A percentile compares a stretch with the other conserved stretches of the same genome.
Evolutionary conservation across 2,797 vertebrate species (phyloP).

Genomic region (Lates japonicus): DNA sequence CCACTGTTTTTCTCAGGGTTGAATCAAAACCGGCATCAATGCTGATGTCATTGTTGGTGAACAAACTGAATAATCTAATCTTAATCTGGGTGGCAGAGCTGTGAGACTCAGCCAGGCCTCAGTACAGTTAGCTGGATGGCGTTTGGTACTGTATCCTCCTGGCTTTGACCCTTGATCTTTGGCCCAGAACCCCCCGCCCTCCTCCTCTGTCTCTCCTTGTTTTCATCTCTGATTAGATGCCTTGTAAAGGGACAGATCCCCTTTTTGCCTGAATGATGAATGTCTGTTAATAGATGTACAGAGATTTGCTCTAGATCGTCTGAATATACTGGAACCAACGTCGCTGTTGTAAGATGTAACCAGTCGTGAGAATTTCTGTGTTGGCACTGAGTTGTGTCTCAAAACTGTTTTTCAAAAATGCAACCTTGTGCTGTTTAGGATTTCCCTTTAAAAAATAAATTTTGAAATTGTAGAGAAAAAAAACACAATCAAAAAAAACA

Average conservation of each 20-base stretch:
- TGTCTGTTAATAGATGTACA: constrained; percentile 80
- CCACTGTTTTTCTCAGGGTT: constrained; percentile 84
- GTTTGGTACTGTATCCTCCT: constrained; percentile 53
- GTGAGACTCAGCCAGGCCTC: constrained; percentile 42
- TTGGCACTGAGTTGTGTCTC: constrained; percentile 50
- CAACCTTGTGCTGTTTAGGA: constrained; percentile 45
- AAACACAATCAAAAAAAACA: constrained; percentile 17
- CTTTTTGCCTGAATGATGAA: constrained; percentile 68
- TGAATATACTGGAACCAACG: constrained; percentile 68
- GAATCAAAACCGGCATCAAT: constrained; percentile 71
- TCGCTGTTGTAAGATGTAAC: constrained; percentile 42
- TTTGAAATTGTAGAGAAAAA: constrained; percentile 46
- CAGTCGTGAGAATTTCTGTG: constrained; percentile 51
- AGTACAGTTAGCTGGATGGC: constrained; percentile 35
- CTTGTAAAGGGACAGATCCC: constrained; percentile 68
- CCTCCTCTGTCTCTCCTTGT: constrained; percentile 1
- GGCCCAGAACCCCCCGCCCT: constrained; percentile 16
- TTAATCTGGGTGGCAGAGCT: constrained; percentile 44
- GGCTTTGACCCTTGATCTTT: constrained; percentile 50
- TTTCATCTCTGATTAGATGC: constrained; percentile 58
- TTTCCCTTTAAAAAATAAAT: constrained; percentile 33
- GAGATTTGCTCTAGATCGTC: constrained; percentile 67
- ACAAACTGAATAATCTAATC: constrained; percentile 54
- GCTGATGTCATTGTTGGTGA: constrained; percentile 60
- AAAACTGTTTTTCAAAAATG: background rate